Percentiles rank a stretch among this genome's conserved stretches.
Evolutionary conservation across 1,140 invertebrate species (phyloP).

Genomic region (Nomia melanderi): DNA sequence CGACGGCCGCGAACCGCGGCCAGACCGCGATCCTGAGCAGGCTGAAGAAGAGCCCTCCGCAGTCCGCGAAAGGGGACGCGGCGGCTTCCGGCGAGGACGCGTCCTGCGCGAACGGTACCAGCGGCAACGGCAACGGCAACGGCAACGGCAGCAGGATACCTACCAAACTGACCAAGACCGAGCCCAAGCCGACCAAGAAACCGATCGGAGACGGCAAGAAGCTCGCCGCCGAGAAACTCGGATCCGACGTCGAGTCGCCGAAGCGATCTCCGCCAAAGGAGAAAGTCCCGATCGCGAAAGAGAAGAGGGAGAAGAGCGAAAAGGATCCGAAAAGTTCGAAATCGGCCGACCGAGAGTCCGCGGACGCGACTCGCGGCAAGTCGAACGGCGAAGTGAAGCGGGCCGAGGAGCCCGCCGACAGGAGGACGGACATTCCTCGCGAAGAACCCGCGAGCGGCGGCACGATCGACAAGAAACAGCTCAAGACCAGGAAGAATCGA

Average conservation of each 20-base stretch:
- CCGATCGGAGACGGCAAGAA: conserved; percentile 44
- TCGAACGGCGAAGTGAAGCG: too few species aligned
- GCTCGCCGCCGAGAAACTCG: conserved; percentile 56
- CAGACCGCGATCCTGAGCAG: conserved; percentile 68
- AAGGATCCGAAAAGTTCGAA: conserved; percentile 32
- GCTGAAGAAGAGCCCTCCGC: conserved; percentile 72
- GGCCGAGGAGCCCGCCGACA: conserved; percentile 42
- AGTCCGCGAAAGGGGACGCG: conserved; percentile 52
- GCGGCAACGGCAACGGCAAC: too few species aligned
- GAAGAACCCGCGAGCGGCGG: conserved; percentile 49
- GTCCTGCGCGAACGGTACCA: conserved; percentile 53
- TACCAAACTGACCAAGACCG: conserved; percentile 67
- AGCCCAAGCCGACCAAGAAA: conserved; percentile 59
- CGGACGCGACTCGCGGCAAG: too few species aligned
- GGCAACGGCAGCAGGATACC: conserved; percentile 72
- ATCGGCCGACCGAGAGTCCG: too few species aligned
- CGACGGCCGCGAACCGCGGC: conserved; percentile 29
- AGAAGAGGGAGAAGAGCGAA: conserved; percentile 25
- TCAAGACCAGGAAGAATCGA: conserved; percentile 60
- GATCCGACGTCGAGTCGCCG: conserved; percentile 7
- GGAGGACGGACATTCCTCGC: conserved; percentile 24
- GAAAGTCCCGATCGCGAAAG: conserved; percentile 40
- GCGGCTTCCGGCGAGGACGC: conserved; percentile 6
- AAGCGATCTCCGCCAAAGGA: conserved; percentile 66
- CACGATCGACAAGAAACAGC: conserved; percentile 28